Conservation (phyloP, 2,797 vertebrate genomes). For the Perodicticus potto region DNA sequence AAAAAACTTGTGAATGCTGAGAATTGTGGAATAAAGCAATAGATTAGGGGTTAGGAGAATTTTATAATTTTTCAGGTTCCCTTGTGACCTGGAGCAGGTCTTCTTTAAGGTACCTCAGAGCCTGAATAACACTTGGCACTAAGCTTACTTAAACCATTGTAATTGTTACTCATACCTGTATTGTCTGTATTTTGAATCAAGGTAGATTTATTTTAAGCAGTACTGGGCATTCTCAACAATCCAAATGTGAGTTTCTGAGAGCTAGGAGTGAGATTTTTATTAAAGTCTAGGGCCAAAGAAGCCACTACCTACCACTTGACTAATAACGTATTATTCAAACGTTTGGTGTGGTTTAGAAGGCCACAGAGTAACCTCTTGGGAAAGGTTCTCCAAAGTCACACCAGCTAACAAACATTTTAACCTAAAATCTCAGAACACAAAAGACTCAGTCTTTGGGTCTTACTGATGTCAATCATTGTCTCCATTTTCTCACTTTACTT, state of each 20-base stretch:
- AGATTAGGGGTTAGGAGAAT: background rate
- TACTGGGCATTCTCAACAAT: conserved; percentile 3
- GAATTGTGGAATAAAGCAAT: conserved; percentile 13
- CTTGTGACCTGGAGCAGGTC: background rate
- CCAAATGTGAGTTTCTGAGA: background rate
- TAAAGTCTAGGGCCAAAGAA: background rate
- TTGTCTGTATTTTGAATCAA: conserved; percentile 56
- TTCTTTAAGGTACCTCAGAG: background rate
- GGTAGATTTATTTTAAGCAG: conserved; percentile 5
- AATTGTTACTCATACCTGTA: background rate
- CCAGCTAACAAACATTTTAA: conserved; percentile 15
- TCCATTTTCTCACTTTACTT: conserved; percentile 52
- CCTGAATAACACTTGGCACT: background rate
- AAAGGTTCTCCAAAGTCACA: background rate
- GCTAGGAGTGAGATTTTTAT: background rate
- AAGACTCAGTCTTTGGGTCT: background rate
- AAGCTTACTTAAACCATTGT: conserved; percentile 31
- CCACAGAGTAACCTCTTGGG: background rate
- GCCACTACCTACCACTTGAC: background rate
- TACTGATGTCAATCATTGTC: background rate
- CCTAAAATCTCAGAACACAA: background rate
- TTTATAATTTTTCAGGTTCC: background rate
- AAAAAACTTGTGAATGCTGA: background rate
- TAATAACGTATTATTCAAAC: background rate
- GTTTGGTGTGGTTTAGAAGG: background rate